A percentile compares a stretch with the other conserved stretches of the same genome.
phyloP scores from a whole-genome alignment of 2,113 vertebrate species.

The Xiphophorus maculatus region DNA sequence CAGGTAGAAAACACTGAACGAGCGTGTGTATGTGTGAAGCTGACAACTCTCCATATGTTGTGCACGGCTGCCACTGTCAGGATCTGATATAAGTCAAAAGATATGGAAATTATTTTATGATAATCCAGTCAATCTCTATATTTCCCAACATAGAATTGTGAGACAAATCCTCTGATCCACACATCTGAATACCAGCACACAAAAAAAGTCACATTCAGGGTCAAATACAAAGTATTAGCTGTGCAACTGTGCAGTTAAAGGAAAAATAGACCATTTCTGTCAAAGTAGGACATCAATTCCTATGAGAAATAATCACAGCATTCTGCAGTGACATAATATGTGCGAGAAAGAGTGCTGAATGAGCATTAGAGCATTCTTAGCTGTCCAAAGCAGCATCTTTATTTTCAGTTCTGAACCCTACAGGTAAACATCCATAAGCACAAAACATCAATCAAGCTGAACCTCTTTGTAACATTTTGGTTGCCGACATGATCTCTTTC shows the following conservation, averaged over 20 bases:
- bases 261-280: conserved; percentile 41
- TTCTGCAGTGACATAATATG: conserved; percentile 53
- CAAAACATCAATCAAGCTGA: neutral
- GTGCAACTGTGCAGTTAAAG: conserved; percentile 27
- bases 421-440: conserved; percentile 8
- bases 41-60: conserved; percentile 77
- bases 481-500: neutral
- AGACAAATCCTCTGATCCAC: neutral
- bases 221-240: conserved; percentile 30
- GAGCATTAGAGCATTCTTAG: conserved; percentile 23
- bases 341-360: conserved; percentile 43
- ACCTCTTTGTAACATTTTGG: conserved; percentile 23
- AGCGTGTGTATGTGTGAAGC: conserved; percentile 41
- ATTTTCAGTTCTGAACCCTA: conserved; percentile 6
- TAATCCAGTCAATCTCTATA: conserved; percentile 49
- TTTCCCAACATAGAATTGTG: neutral
- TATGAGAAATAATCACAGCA: conserved; percentile 28
- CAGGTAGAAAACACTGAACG: conserved; percentile 42
- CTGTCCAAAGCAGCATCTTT: conserved; percentile 33
- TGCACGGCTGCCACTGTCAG: conserved; percentile 86
- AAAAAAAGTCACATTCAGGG: conserved; percentile 12
- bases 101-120: conserved; percentile 42
- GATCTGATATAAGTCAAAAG: conserved; percentile 78
- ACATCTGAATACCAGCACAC: neutral
- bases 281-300: conserved; percentile 39